Conservation (phyloP, 1,140 invertebrate genomes). For the Phenacoccus solenopsis region DNA sequence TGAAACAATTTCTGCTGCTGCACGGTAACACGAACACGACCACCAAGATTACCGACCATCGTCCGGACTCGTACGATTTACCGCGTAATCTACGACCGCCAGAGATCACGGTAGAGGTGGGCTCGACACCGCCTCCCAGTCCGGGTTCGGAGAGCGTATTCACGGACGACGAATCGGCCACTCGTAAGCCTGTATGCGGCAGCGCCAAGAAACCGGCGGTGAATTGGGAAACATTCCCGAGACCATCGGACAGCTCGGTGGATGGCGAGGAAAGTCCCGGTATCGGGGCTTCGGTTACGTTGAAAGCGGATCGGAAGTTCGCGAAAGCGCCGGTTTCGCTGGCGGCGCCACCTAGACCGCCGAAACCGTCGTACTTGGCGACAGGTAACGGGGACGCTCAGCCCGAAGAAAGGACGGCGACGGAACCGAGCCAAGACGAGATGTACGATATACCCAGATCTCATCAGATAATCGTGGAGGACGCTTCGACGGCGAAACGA, state of each 20-base stretch:
- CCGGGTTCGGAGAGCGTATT: conserved; percentile 43
- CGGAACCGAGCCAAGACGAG: conserved; percentile 38
- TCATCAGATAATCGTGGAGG: conserved; percentile 39
- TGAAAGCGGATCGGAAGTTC: conserved; percentile 20
- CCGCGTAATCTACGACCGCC: conserved; percentile 35
- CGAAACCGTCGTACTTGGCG: conserved; percentile 51
- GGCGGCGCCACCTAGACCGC: conserved; percentile 54
- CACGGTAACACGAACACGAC: neutral
- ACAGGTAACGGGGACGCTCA: conserved; percentile 19
- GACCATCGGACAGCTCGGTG: conserved; percentile 39
- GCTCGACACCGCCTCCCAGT: conserved; percentile 37
- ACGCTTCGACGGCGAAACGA: conserved; percentile 21
- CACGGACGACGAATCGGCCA: conserved; percentile 42
- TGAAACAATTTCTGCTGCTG: conserved; percentile 21
- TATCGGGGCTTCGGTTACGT: conserved; percentile 9
- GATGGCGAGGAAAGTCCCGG: conserved; percentile 34
- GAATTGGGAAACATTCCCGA: conserved; percentile 44
- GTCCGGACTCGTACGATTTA: conserved; percentile 38
- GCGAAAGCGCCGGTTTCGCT: conserved; percentile 27
- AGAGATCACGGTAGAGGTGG: conserved; percentile 21
- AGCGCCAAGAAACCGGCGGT: conserved; percentile 29
- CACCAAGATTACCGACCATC: neutral
- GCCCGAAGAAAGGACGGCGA: neutral
- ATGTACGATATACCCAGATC: conserved; percentile 59
- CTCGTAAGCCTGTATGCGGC: conserved; percentile 9